Evolutionary conservation across 2,888 invertebrate genomes (phyloP).

Genomic region (Phragmatobia fuliginosa): DNA sequence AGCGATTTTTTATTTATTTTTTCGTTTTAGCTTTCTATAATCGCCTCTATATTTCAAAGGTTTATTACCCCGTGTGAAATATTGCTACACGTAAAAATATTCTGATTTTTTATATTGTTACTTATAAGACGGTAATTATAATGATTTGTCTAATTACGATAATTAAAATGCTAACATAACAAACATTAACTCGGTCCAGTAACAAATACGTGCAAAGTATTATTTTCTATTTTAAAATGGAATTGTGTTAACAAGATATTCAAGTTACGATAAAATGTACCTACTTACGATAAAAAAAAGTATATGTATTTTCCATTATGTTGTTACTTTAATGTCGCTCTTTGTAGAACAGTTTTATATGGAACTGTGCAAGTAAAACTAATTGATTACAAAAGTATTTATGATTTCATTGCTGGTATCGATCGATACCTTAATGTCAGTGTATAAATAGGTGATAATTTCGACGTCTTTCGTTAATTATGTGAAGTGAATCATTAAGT

Average conservation of each 20-base stretch:
- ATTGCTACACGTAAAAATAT: slow-evolving; percentile 52
- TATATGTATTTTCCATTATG: slow-evolving; percentile 46
- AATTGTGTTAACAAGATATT: background rate
- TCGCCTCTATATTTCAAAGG: slow-evolving; percentile 75
- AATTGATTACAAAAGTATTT: slow-evolving; percentile 49
- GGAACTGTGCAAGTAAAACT: slow-evolving; percentile 39
- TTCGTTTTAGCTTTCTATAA: slow-evolving; percentile 73
- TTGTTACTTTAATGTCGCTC: slow-evolving; percentile 19
- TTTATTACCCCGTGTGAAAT: slow-evolving; percentile 69
- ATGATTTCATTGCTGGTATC: slow-evolving; percentile 31
- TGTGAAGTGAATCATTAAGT: slow-evolving; percentile 39
- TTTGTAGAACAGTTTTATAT: slow-evolving; percentile 34
- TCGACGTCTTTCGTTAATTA: slow-evolving; percentile 42
- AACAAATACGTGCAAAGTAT: background rate
- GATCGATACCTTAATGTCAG: slow-evolving; percentile 28
- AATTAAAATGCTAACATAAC: no score
- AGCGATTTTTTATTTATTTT: slow-evolving; percentile 73
- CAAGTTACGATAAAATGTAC: background rate
- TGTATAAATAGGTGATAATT: slow-evolving; percentile 42
- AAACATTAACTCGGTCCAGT: background rate
- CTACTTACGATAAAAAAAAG: slow-evolving; percentile 24
- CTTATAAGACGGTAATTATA: background rate
- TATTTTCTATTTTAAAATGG: background rate
- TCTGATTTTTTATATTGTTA: background rate
- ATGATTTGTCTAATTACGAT: background rate